Evolutionary conservation across 2,797 vertebrate genomes (phyloP).

Genomic region (Coilia nasus): DNA sequence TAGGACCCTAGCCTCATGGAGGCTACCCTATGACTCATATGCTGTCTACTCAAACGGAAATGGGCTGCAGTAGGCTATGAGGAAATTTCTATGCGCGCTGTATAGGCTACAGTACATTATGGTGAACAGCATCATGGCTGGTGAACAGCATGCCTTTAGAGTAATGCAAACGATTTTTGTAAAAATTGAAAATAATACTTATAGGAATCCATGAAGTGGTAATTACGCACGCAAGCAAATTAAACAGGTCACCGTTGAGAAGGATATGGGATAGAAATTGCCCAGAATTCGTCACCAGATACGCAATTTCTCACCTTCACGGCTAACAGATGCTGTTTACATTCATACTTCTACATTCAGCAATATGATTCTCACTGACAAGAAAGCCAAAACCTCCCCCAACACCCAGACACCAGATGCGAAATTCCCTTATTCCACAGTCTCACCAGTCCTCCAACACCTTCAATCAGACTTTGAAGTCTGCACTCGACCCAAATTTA

Average conservation of each 20-base stretch:
- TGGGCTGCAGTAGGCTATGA: not conserved
- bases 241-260: not conserved
- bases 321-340: conserved; percentile 20
- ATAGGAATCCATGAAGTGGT: not conserved
- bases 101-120: not conserved
- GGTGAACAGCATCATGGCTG: not conserved
- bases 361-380: not conserved
- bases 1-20: not conserved
- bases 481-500: conserved; percentile 40
- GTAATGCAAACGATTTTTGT: not conserved
- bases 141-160: not conserved
- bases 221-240: not conserved
- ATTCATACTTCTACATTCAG: not conserved
- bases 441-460: not conserved
- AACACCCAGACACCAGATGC: not conserved
- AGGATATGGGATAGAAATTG: not conserved
- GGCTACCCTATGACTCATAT: not conserved
- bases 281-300: not conserved
- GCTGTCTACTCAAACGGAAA: not conserved
- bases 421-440: not conserved
- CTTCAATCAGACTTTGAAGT: conserved; percentile 32
- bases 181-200: not conserved
- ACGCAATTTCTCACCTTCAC: not conserved
- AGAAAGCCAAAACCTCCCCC: not conserved
- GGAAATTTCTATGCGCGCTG: not conserved